A percentile compares a stretch with the other conserved stretches of the same genome.
These are phyloP conservation scores for Arenaria interpres DNA, from an alignment of 2,113 vertebrate species.

Conservation along the genomic window DNA sequence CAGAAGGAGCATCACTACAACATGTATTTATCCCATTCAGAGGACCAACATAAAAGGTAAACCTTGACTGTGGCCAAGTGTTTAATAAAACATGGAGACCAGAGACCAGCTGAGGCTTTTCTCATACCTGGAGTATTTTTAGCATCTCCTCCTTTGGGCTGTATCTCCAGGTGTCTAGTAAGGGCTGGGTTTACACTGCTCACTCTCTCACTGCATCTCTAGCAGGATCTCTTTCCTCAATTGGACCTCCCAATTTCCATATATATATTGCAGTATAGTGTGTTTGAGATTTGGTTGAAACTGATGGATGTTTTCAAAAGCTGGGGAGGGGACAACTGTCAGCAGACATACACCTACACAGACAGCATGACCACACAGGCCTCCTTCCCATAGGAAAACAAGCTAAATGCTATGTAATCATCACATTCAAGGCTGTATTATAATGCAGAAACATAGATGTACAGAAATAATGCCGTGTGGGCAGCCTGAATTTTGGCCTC, in stretches of 20 bases:
- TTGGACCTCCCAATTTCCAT: background rate
- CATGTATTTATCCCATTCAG: background rate
- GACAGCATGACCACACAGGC: background rate
- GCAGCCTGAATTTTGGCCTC: background rate
- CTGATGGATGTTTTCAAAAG: background rate
- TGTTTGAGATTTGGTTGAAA: background rate
- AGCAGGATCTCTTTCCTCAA: background rate
- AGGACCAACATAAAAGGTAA: background rate
- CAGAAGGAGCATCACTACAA: background rate
- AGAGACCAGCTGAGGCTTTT: background rate
- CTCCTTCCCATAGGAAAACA: background rate
- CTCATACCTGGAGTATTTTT: background rate
- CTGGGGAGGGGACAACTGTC: background rate
- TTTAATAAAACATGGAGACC: background rate
- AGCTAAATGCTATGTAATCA: background rate
- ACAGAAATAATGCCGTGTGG: background rate
- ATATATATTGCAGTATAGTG: background rate
- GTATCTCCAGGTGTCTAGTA: background rate
- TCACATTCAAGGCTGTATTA: background rate
- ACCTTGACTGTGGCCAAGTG: background rate
- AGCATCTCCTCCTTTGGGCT: background rate
- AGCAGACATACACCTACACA: background rate
- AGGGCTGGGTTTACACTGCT: background rate
- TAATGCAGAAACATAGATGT: background rate
- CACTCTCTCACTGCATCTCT: background rate